Conservation (phyloP, 1,140 invertebrate species). For the Eupristina koningsbergeri region DNA sequence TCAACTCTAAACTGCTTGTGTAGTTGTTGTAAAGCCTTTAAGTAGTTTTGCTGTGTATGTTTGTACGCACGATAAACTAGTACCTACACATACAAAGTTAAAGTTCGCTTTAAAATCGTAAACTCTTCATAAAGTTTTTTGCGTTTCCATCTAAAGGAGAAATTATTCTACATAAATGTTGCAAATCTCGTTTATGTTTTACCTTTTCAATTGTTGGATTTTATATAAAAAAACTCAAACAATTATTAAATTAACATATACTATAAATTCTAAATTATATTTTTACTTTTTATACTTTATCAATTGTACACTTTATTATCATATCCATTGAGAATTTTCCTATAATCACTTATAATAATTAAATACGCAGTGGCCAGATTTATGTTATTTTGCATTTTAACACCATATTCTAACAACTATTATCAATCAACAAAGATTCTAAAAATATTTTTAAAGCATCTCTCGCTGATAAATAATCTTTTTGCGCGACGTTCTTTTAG, state of each 20-base stretch:
- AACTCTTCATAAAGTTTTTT: not conserved
- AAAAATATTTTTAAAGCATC: not conserved
- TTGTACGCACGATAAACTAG: not conserved
- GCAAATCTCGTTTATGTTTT: not conserved
- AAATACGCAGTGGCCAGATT: not conserved
- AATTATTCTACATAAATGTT: not conserved
- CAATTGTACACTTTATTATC: not conserved
- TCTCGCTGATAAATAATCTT: not conserved
- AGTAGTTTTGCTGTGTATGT: not conserved
- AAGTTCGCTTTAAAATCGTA: constrained; percentile 12
- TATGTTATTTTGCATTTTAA: not conserved
- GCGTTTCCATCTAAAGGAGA: not conserved
- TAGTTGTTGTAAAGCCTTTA: not conserved
- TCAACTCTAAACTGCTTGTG: not conserved
- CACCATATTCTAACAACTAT: not conserved
- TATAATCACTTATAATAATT: not conserved
- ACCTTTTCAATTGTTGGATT: not conserved
- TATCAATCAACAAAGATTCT: not conserved
- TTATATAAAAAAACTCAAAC: not conserved
- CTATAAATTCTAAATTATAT: constrained; percentile 6
- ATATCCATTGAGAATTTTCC: not conserved
- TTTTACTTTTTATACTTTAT: not conserved
- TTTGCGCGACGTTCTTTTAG: not conserved
- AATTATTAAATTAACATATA: not conserved
- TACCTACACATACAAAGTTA: not conserved